Evolutionary conservation across 1,140 invertebrate species (phyloP), one percentile per base, ranked within the genome.

Genomic region (Rhyacophila brunnea): DNA sequence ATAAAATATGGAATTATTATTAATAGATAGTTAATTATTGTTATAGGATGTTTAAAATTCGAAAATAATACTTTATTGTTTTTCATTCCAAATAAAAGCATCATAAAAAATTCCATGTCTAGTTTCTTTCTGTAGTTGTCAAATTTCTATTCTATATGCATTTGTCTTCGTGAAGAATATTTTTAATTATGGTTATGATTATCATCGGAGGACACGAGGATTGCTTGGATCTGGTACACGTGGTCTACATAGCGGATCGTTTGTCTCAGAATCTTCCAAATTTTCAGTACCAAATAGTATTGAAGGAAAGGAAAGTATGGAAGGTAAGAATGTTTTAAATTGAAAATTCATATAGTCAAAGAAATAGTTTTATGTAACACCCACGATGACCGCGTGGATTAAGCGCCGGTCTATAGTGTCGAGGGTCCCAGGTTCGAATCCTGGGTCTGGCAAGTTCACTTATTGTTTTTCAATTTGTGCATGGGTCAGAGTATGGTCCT

Each of bases 201-300:
- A 51, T 77, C 43, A 73, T 79, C 50, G 69, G 74, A 17, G 76
- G 76, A 44, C 71, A 73, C 64, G 70, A 70, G 20, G 70, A 76
- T 56, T 74, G 74, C 58, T 54, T 68, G 55, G 58, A 65, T 36
- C 77, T 74, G 64, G 70, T 71, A 6, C 69, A 77, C 69, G 65
- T 70, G 20, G 71, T 68, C 46, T 66, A 75, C 36, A 60, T 77
- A 54, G 74, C 72, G 20, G 72, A 79, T 66, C 68, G 74, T 57
- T 59, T 79, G 36, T 59, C 66, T 14, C 68, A 74, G 70, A 73
- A 70, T 51, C 66, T 78, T 49, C 73, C 75, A 5, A 64, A 71
- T 50, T 75, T 78, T 68, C 69, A 68, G 53, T 76, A 71, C 52
- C 65, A 73, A 53, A 61, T 67, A 18, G 71, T 77, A 15, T 68